Evolutionary conservation across 1,140 invertebrate species (phyloP), one percentile per base, ranked within the genome.

Genomic region (Xylocopa sonorina): DNA sequence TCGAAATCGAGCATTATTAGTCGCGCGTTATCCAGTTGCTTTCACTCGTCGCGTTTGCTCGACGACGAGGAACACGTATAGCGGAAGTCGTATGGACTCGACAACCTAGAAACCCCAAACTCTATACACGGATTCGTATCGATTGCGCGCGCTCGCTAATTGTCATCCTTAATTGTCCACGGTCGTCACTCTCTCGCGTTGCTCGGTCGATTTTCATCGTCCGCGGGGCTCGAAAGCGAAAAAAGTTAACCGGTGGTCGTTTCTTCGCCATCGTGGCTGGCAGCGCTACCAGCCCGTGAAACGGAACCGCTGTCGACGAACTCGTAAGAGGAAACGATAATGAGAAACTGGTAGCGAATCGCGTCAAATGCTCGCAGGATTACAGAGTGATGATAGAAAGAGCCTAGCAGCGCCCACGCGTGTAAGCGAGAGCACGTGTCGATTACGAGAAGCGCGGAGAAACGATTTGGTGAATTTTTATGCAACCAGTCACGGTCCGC

Each of bases 51-150:
- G 66, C 64, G 27, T 66, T 77, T 62, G n/a, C 62, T 80, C 46
- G 63, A 68, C 73, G 9, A 62, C 29, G 84, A 66, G 50, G 63
- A 81, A 86, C 74, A 67, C 81, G 71, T 79, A 85, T 91, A 89
- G 89, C 89, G 91, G 90, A 90, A 89, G 87, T 89, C 78, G 81
- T 86, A 81, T 87, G 89, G 88, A 89, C 87, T 88, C 55, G 66
- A 57, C 89, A 92, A 91, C 91, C 91, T 86, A 92, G 88, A 92
- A 92, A 92, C 90, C 90, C 76, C 87, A 83, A 91, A 92, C 72
- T 81, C 58, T 55, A 60, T 50, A 48, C 50, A 58, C 32, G 71
- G 21, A 62, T 80, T 48, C 34, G 12, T 60, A 75, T 76, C 58
- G 41, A 80, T 86, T 72, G 68, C 50, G 24, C 34, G 2, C 55